Conservation (phyloP, 2,888 invertebrate species). For the Scaptomyza flava region DNA sequence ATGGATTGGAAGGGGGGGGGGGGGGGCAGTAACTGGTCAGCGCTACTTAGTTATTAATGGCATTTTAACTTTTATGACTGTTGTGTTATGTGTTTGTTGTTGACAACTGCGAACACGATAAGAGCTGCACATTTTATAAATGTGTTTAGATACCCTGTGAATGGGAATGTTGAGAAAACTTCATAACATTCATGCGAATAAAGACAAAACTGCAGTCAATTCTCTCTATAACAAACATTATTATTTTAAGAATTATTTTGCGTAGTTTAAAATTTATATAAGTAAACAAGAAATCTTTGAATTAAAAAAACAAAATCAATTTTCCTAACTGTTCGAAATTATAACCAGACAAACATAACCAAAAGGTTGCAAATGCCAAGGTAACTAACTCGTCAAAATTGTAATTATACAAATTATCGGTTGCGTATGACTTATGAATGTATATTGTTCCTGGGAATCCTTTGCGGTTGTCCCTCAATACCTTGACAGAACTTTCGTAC, state of each 20-base stretch:
- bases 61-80: constrained; percentile 71
- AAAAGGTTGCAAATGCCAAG: no score
- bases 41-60: constrained; percentile 68
- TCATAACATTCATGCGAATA: no score
- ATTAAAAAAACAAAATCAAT: no score
- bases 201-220: no score
- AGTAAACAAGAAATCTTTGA: no score
- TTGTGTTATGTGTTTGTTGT: constrained; percentile 11
- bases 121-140: constrained; percentile 15
- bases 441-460: background rate
- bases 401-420: background rate
- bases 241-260: no score
- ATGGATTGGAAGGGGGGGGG: background rate
- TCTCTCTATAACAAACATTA: no score
- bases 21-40: constrained; percentile 20
- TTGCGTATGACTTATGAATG: background rate
- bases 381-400: no score
- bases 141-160: constrained; percentile 19
- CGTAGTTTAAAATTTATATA: no score
- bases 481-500: background rate
- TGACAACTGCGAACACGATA: constrained; percentile 46
- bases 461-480: background rate
- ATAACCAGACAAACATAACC: no score
- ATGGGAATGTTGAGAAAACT: no score
- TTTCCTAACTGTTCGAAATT: no score